Conservation (phyloP, 2,888 invertebrate genomes). For the Cancer borealis region DNA sequence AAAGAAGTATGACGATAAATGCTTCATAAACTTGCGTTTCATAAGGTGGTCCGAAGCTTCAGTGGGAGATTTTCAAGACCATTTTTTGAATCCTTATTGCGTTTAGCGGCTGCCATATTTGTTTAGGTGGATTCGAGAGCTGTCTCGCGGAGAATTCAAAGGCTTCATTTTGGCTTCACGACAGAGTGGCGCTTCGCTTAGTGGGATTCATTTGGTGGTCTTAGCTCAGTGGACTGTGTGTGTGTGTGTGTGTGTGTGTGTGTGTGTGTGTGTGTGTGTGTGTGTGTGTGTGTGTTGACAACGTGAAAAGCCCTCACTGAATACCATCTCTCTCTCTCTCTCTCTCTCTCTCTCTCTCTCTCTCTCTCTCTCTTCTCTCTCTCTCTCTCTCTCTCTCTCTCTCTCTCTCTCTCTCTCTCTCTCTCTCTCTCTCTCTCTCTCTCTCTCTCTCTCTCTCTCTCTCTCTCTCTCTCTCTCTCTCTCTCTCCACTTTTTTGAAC, state of each 20-base stretch:
- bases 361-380: no score
- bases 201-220: neutral
- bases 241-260: neutral
- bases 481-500: no score
- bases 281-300: no score
- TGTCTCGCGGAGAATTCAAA: neutral
- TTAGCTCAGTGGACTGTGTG: no score
- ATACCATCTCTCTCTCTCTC: no score
- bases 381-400: no score
- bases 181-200: neutral
- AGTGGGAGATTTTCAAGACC: constrained; percentile 3
- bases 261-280: neutral
- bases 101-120: neutral
- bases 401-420: no score
- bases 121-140: constrained; percentile 1
- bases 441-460: no score
- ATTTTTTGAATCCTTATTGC: constrained; percentile 14
- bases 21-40: constrained; percentile 34
- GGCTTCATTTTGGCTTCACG: constrained; percentile 27
- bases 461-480: no score
- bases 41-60: constrained; percentile 4
- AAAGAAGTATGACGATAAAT: neutral
- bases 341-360: no score
- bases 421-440: no score
- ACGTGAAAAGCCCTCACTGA: no score